Conservation (phyloP, 2,113 vertebrate genomes). For the Dermatemys mawii region DNA sequence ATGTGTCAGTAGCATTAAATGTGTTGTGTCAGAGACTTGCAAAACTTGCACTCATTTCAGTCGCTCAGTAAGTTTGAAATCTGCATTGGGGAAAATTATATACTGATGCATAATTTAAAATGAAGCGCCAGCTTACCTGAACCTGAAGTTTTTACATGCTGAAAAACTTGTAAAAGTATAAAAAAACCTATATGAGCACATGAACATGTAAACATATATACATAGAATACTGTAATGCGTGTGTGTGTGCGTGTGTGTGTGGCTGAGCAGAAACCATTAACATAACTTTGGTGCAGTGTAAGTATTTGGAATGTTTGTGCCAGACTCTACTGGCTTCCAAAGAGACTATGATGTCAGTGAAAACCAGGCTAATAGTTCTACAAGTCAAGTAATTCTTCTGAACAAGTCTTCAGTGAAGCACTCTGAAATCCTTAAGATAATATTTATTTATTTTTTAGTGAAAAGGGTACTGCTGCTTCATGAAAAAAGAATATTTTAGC, state of each 20-base stretch:
- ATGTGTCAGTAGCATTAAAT: not conserved
- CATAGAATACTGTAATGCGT: too few relatives aligned
- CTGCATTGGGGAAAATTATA: rapidly evolving
- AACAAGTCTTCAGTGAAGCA: not conserved
- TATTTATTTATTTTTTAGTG: not conserved
- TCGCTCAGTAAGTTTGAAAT: not conserved
- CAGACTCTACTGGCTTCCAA: not conserved
- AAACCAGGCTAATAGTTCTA: not conserved
- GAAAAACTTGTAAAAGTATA: not conserved
- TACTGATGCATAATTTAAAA: not conserved
- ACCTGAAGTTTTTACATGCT: not conserved
- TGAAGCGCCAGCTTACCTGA: not conserved
- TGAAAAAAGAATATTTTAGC: not conserved
- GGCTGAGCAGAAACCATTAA: not conserved
- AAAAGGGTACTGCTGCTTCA: not conserved
- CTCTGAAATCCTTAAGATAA: not conserved
- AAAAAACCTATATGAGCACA: not conserved
- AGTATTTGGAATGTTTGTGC: not conserved
- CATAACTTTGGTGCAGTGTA: not conserved
- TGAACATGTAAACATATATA: not conserved
- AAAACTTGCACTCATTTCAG: not conserved
- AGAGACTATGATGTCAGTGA: not conserved
- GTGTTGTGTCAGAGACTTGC: not conserved
- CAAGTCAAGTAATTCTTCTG: not conserved
- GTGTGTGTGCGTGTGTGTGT: too few relatives aligned